Evolutionary conservation across 2,113 vertebrate species (phyloP), one percentile per base, ranked within the genome.

Genomic region (Sitta europaea): DNA sequence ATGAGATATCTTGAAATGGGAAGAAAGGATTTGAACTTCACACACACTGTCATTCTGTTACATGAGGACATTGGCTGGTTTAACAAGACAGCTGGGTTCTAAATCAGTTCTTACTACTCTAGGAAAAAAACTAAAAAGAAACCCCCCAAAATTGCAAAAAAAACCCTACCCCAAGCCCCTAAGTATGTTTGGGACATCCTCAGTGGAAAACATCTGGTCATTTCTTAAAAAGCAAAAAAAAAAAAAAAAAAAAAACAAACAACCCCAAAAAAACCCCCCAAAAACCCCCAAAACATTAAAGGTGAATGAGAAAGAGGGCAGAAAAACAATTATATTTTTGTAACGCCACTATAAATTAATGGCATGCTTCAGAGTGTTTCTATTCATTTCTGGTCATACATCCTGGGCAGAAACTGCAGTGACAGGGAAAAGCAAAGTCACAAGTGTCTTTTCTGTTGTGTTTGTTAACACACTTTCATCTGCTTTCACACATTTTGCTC

Each of bases 191-290:
- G 31, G 88, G 33, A 78, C 8, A 40, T 59, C 83, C 81, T 79
- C 84, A 85, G 61, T 58, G 81, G 84, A 92, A 95, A 96, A 96
- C 80, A 89, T 78, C 73, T 94, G 84, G 77, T 68, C 14, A 47
- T 35, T 78, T 68, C 33, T 84, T 83, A 5, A 33, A 54, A 54
- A 21, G 31, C 29, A 55, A 62, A 55, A 54, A 21, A 24, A 58
- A 24, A 24, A 10, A 35, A 33, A 55, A 18, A 18, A 33, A 22
- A 15, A 48, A 48, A 12, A 48, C 16, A n/a, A 51, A 38, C n/a
- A n/a, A n/a, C n/a, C n/a, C n/a, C n/a, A 22, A 22, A 14, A 14
- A 20, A 12, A 29, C n/a, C n/a, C n/a, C n/a, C n/a, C n/a, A n/a
- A n/a, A n/a, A n/a, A n/a, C n/a, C n/a, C n/a, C n/a, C n/a, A 82